These are phyloP conservation scores for Sturnus vulgaris DNA, from an alignment of 2,113 vertebrate genomes.

Conservation along the genomic window DNA sequence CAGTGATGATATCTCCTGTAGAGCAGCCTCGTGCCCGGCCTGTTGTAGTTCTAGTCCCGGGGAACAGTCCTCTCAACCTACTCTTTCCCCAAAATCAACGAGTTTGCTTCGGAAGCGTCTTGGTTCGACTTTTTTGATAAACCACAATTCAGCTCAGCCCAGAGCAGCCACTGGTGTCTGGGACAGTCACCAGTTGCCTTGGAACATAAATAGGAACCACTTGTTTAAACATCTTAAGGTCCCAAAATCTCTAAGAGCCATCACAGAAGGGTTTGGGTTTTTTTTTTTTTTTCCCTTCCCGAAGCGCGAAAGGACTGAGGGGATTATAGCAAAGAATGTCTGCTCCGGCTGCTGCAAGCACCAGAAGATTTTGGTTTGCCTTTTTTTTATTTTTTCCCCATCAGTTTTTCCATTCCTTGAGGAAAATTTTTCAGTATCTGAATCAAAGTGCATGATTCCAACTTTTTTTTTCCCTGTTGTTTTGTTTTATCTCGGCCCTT, in stretches of 20 bases:
- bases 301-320: background rate
- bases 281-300: background rate
- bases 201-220: conserved; percentile 39
- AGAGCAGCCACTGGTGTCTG: background rate
- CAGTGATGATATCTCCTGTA: background rate
- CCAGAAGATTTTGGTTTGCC: conserved; percentile 45
- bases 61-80: background rate
- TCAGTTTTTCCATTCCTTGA: conserved; percentile 68
- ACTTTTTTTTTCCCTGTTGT: background rate
- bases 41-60: background rate
- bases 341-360: background rate
- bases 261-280: background rate
- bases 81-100: background rate
- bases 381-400: background rate
- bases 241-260: conserved; percentile 15
- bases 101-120: background rate
- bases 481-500: conserved; percentile 63
- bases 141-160: background rate
- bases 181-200: background rate
- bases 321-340: conserved; percentile 43
- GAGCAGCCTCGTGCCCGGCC: background rate
- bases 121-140: background rate
- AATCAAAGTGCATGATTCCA: conserved; percentile 67
- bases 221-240: conserved; percentile 58
- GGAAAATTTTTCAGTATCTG: conserved; percentile 67